phyloP scores from a whole-genome alignment of 2,888 invertebrate genomes.

The Zaprionus lineosus region DNA sequence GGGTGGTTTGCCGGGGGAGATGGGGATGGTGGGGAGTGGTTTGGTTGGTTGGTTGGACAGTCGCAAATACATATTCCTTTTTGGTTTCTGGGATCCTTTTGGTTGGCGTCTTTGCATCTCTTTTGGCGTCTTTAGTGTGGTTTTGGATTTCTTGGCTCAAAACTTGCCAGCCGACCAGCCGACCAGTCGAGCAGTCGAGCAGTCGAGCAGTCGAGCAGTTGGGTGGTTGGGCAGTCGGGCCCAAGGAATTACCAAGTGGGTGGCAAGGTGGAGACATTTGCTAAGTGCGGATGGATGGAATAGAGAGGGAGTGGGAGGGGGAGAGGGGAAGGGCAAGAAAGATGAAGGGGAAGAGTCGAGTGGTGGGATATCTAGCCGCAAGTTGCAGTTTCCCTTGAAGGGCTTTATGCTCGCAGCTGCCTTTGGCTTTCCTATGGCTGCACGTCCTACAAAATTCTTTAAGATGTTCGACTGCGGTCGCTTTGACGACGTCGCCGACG shows the following conservation, averaged over 20 bases:
- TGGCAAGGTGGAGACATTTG: neutral
- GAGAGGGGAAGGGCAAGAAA: slow-evolving; percentile 1
- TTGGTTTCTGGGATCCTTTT: slow-evolving; percentile 50
- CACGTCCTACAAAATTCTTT: slow-evolving; percentile 72
- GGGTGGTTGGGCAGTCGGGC: too few species aligned
- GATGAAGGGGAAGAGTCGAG: slow-evolving; percentile 1
- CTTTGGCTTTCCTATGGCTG: slow-evolving; percentile 49
- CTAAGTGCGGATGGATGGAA: neutral
- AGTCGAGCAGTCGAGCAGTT: too few species aligned
- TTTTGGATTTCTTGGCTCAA: slow-evolving; percentile 73
- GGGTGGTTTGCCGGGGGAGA: neutral
- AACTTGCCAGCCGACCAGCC: too few species aligned
- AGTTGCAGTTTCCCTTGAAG: slow-evolving; percentile 57
- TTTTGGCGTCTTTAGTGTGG: slow-evolving; percentile 75
- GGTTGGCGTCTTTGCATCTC: slow-evolving; percentile 61
- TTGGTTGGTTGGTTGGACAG: too few species aligned
- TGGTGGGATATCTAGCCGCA: slow-evolving; percentile 33
- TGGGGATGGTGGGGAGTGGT: neutral
- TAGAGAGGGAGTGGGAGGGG: neutral
- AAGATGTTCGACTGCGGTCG: slow-evolving; percentile 80
- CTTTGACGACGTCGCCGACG: slow-evolving; percentile 71
- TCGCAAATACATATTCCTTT: slow-evolving; percentile 34
- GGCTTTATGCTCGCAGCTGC: slow-evolving; percentile 45
- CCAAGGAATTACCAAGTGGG: slow-evolving; percentile 1
- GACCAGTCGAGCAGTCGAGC: too few species aligned